Percentiles rank a stretch among this genome's conserved stretches.
Conservation (phyloP, 1,140 invertebrate species). For the Magallana angulata region DNA sequence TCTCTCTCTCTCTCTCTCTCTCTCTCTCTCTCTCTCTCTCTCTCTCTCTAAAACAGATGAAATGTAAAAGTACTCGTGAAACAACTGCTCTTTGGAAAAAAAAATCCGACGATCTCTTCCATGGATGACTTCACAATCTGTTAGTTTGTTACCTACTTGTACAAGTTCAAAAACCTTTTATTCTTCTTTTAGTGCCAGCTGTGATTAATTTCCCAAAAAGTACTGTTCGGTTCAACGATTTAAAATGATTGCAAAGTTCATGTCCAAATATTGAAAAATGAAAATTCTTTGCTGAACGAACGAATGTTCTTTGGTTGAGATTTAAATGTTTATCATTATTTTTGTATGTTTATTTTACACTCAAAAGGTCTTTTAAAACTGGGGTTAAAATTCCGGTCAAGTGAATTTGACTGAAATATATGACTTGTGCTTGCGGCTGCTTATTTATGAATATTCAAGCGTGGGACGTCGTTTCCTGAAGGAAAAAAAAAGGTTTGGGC, state of each 20-base stretch:
- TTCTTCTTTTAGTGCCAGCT: neutral
- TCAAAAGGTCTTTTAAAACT: neutral
- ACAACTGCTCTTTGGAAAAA: neutral
- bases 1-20: too few species aligned
- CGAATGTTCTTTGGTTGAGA: neutral
- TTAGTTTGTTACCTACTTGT: neutral
- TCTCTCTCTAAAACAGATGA: neutral
- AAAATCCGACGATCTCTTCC: neutral
- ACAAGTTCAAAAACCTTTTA: constrained; percentile 1
- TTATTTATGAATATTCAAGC: too few species aligned
- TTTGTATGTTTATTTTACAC: neutral
- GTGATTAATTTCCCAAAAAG: neutral
- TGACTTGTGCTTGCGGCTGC: too few species aligned
- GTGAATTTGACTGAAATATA: neutral
- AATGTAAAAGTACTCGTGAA: neutral
- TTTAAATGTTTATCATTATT: constrained; percentile 11
- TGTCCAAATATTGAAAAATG: neutral
- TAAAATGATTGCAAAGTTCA: neutral
- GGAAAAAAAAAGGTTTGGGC: too few species aligned
- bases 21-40: too few species aligned
- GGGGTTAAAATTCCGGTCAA: constrained; percentile 10
- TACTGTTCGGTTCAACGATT: neutral
- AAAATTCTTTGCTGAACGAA: neutral
- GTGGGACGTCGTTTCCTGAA: too few species aligned
- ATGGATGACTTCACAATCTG: neutral